A percentile compares a stretch with the other conserved stretches of the same genome.
These are phyloP conservation scores for Danionella dracula DNA, from an alignment of 2,797 vertebrate species.

Conservation along the genomic window DNA sequence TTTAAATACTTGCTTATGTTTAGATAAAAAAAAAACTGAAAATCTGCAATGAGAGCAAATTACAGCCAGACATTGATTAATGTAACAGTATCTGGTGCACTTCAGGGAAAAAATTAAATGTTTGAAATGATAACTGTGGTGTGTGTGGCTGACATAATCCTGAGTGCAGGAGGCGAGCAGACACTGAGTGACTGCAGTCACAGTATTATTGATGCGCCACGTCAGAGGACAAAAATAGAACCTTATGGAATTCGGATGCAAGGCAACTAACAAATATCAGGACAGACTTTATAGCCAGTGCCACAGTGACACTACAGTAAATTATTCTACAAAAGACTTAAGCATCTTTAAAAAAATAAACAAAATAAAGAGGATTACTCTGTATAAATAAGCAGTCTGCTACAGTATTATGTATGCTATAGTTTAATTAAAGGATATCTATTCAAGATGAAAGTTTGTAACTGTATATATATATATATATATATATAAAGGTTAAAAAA, in stretches of 20 bases:
- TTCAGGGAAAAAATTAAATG: neutral
- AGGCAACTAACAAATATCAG: neutral
- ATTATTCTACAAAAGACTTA: too few relatives aligned
- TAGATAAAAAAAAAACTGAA: too few relatives aligned
- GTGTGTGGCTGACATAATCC: neutral
- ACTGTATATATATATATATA: too few relatives aligned
- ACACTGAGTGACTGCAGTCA: neutral
- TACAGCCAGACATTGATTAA: neutral
- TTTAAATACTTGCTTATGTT: too few relatives aligned
- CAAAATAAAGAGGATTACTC: too few relatives aligned
- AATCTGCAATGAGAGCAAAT: neutral
- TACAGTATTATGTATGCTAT: too few relatives aligned
- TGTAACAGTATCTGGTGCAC: neutral
- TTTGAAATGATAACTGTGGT: neutral
- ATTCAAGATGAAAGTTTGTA: too few relatives aligned
- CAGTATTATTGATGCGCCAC: constrained; percentile 6
- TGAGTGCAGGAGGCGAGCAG: neutral
- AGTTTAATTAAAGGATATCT: too few relatives aligned
- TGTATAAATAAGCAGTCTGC: too few relatives aligned
- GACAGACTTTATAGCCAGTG: neutral
- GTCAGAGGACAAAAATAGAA: constrained; percentile 1
- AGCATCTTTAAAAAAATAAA: too few relatives aligned
- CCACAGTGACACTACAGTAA: too few relatives aligned
- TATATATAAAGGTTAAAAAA: too few relatives aligned
- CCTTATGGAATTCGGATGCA: neutral